Conservation (phyloP, 2,113 vertebrate genomes). For the Onychostruthus taczanowskii region DNA sequence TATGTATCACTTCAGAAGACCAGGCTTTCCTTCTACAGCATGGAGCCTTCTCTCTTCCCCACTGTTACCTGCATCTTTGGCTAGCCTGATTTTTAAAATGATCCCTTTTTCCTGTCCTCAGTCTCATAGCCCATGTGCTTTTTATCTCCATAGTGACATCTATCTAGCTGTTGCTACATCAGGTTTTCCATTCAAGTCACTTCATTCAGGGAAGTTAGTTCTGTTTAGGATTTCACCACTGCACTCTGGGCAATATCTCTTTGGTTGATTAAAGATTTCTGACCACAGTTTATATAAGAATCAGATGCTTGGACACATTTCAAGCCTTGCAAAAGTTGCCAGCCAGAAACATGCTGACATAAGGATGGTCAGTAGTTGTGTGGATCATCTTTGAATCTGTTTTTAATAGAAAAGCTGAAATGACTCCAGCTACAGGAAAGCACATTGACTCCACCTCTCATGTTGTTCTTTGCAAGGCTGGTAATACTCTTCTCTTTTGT, state of each 20-base stretch:
- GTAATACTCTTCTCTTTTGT: not conserved
- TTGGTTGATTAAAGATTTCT: not conserved
- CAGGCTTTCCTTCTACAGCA: not conserved
- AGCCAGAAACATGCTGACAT: not conserved
- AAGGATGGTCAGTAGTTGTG: not conserved
- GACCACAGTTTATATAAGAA: not conserved
- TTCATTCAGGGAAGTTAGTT: not conserved
- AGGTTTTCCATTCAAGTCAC: not conserved
- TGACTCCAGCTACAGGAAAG: not conserved
- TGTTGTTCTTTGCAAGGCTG: not conserved
- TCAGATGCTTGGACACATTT: not conserved
- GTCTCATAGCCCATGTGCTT: not conserved
- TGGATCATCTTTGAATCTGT: not conserved
- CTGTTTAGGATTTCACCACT: not conserved
- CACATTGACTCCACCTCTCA: not conserved
- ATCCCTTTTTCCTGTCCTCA: not conserved
- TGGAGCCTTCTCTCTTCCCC: not conserved
- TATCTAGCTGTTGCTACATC: not conserved
- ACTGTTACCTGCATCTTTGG: not conserved
- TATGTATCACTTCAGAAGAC: not conserved
- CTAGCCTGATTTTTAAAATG: not conserved
- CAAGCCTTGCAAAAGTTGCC: not conserved
- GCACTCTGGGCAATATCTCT: accelerated
- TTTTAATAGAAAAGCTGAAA: not conserved
- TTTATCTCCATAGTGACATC: not conserved